Base-by-base conservation (phyloP, 2,888 invertebrate species). In the Pachymerium ferrugineum region DNA sequence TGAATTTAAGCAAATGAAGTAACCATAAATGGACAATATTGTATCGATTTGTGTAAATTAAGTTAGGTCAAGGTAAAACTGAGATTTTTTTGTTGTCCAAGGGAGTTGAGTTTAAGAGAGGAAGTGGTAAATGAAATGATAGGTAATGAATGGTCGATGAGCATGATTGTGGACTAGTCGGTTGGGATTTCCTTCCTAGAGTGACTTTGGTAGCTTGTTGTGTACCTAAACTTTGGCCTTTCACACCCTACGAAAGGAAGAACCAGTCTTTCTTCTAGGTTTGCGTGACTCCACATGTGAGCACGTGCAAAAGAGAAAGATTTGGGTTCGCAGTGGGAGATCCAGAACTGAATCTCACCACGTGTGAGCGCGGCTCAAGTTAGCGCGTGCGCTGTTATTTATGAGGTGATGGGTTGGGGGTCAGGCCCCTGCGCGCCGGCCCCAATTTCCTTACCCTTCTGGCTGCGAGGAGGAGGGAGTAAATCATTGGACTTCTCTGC, bases 261-360 rank as follows among this genome's bases (percentile, higher is more conserved):
- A 62, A 62, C 62, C 62, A 62, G 62, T 62, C 62, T 62, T 62
- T 62, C 62, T 62, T 62, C 62, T 62, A 22, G 62, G 25, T 62
- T 62, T 62, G 62, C 62, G 62, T 62, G 62, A 62, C 62, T 62
- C 62, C 62, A 62, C 62, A 62, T 62, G 4, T 5, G 62, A 62
- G 62, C 62, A 62, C 62, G 62, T 62, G 62, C 62, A 62, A 62
- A 62, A 62, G 28, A 62, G 62, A 62, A 62, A 62, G 62, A 62
- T 62, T 62, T 62, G 62, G 62, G 62, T 62, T 62, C 62, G 62
- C 62, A 62, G 62, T 62, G 62, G 62, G 62, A 62, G 62, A 62
- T 62, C 62, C 28, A 62, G 62, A 62, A 62, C 62, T n/a, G 28
- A 62, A 62, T 62, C 62, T 62, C 62, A 62, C 62, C 62, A 62